Percentiles rank a stretch among this genome's conserved stretches.
These are phyloP conservation scores for Oncorhynchus mykiss DNA, from an alignment of 2,113 vertebrate genomes.

Conservation along the genomic window DNA sequence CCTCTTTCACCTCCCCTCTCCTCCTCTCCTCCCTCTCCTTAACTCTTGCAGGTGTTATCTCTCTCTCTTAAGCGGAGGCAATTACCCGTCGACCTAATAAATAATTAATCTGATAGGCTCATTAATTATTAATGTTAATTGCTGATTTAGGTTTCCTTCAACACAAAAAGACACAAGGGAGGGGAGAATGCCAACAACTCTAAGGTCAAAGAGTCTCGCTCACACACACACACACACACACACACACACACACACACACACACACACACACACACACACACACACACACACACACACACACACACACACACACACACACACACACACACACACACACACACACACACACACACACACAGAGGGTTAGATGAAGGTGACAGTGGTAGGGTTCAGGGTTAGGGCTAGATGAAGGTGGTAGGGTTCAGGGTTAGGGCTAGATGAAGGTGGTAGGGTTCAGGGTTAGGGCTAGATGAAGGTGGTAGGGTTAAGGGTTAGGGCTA, in stretches of 20 bases:
- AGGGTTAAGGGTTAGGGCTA: no score
- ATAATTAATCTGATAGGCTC: constrained; percentile 77
- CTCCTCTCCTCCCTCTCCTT: constrained; percentile 50
- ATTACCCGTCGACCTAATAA: constrained; percentile 78
- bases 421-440: background rate
- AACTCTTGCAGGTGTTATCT: constrained; percentile 68
- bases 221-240: background rate
- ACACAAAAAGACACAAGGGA: constrained; percentile 36
- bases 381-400: background rate
- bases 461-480: background rate
- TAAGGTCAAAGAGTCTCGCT: constrained; percentile 76
- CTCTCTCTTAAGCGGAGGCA: constrained; percentile 66
- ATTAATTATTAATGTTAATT: constrained; percentile 91
- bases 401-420: background rate
- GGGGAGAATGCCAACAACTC: constrained; percentile 53
- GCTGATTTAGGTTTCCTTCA: constrained; percentile 81
- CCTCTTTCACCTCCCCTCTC: constrained; percentile 6
- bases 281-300: no score
- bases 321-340: no score
- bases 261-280: no score
- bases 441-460: background rate
- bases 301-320: no score
- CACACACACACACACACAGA: background rate
- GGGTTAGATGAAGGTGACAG: background rate
- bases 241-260: no score